Base-by-base conservation (phyloP, 1,140 invertebrate species). In the Nixonia krombeini region DNA sequence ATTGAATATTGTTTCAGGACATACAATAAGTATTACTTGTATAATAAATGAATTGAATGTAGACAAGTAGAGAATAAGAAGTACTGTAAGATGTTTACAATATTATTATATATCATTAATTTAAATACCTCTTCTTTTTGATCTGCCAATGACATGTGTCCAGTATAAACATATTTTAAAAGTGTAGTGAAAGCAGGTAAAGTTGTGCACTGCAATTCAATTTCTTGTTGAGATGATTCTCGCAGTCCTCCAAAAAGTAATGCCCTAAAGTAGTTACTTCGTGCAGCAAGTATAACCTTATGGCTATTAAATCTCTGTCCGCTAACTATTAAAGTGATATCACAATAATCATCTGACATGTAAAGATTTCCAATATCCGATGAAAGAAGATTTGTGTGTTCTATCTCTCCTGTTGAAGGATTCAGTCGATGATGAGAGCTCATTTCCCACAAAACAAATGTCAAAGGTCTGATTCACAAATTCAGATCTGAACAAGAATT, bases 101-200 rank as follows among this genome's bases (percentile, higher is more conserved):
- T 25, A 23, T 9, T 42, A 8, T 15, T 40, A 0, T 17, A 31
- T 21, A n/a, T n/a, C n/a, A n/a, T n/a, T n/a, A n/a, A n/a, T 28
- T 38, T 6, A 51, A 40, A 18, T 76, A 84, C 83, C 68, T 82
- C 80, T 38, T 80, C 90, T 75, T 93, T 92, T 58, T 96, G 86
- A 64, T 92, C 89, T 9, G 90, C 89, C 18, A 99, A 85, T 40
- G 92, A 92, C 87, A 99, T 92, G 66, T 91, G 91, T 26, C 95
- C 94, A 52, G 94, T 96, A 80, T 99, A 99, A 40, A 99, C 96
- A 85, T 99, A 99, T 74, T 94, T 92, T 0, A 99, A 85, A 0
- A 99, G 86, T 40, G 90, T 89, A 83, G 95, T 95, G 75, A 99
- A 99, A 12, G 96, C 93, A 55, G 90, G 88, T 13, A 96, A 81